Evolutionary conservation across 2,797 vertebrate species (phyloP), one percentile per base, ranked within the genome.

Genomic region (Thaleichthys pacificus): DNA sequence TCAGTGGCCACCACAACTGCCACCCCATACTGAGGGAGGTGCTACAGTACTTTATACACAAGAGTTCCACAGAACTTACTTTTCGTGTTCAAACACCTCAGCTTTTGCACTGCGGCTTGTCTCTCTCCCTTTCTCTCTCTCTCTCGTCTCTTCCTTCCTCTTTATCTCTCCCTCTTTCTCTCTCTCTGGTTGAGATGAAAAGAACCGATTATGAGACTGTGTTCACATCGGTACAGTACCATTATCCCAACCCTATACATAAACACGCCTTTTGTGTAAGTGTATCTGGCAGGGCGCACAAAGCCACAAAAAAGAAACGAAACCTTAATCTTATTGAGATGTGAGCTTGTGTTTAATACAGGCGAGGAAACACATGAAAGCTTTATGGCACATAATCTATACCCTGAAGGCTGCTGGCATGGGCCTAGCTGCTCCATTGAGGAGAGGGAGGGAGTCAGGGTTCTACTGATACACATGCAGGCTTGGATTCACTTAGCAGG

Each of bases 391-490:
- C 72, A 32, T 61, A 68, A 49, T 81, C 78, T 77, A 26, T 65
- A 71, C 30, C 81, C 81, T 54, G 78, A 67, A 75, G 82, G 82
- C 79, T 66, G 22, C 1, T 82, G 82, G 83, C 84, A 77, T 67
- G 74, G 24, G 3, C 72, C 73, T 81, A 81, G 87, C 85, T 81
- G 78, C 42, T 76, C 75, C 86, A 82, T 77, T 79, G 78, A 82
- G 82, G 69, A 79, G 80, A 73, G 63, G 19, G 75, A 81, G 76
- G 72, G 38, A 81, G 79, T 69, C 79, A 83, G 79, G 75, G 87
- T 81, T 78, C 75, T 70, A 79, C 83, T 83, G 84, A 87, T 87
- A 86, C 3, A 58, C 49, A 22, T 6, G 51, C 51, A 17, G 51
- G 51, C 15, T 54, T 6, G 15, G 12, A 22, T 42, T 47, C 21